A percentile compares a stretch with the other conserved stretches of the same genome.
Evolutionary conservation across 2,113 vertebrate genomes (phyloP).

Genomic region (Bubo bubo): DNA sequence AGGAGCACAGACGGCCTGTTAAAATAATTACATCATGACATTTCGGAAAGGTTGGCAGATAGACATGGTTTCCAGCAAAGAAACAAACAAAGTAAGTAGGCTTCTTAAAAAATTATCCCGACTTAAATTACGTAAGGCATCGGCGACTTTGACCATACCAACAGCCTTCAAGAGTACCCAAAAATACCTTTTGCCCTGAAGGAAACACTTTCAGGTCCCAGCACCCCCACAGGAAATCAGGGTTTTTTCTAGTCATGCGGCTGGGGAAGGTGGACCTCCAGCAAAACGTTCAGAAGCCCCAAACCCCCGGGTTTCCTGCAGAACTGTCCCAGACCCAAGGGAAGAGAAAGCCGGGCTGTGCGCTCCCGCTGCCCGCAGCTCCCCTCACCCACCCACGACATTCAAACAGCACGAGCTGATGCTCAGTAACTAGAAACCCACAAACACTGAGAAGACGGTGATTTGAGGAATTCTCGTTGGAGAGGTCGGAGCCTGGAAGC

Average conservation of each 20-base stretch:
- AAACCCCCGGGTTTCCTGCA: fast-evolving
- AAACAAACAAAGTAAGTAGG: conserved; percentile 70
- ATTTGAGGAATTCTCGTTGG: fast-evolving
- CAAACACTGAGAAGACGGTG: fast-evolving
- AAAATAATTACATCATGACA: conserved; percentile 86
- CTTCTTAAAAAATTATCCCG: conserved; percentile 33
- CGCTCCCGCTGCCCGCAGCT: fast-evolving
- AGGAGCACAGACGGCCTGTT: conserved; percentile 83
- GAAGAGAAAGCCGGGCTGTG: neutral
- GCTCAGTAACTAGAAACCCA: fast-evolving
- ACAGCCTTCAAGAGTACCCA: neutral
- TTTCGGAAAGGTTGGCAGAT: conserved; percentile 79
- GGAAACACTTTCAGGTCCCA: neutral
- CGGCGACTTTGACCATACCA: neutral
- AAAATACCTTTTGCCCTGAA: neutral
- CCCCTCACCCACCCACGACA: fast-evolving
- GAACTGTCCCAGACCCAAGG: fast-evolving
- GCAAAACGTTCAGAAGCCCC: neutral
- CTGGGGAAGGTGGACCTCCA: neutral
- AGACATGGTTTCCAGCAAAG: conserved; percentile 70
- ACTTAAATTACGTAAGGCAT: neutral
- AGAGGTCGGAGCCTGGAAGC: fast-evolving
- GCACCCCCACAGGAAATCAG: fast-evolving
- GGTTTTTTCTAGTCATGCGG: fast-evolving
- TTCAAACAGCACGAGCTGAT: fast-evolving